These are phyloP conservation scores for Lordiphosa fenestrarum DNA, from an alignment of 2,888 invertebrate genomes.

Conservation along the genomic window DNA sequence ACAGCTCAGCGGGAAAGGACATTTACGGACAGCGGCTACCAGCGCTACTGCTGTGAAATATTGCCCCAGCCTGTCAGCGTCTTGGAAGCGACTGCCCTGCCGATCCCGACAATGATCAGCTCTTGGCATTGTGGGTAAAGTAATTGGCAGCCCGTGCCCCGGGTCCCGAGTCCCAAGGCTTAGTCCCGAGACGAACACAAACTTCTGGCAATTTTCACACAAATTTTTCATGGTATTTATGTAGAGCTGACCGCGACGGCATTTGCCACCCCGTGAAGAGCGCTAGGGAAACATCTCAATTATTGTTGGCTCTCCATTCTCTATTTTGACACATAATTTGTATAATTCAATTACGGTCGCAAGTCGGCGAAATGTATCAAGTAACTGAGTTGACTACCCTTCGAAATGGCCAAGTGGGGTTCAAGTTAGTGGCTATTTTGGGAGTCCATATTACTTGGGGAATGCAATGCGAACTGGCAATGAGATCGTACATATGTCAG, in stretches of 20 bases:
- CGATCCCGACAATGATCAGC: constrained; percentile 35
- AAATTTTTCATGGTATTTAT: constrained; percentile 32
- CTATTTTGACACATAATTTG: constrained; percentile 33
- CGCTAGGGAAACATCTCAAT: constrained; percentile 26
- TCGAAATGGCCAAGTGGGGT: too few relatives aligned
- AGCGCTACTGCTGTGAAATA: constrained; percentile 14
- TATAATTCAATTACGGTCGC: constrained; percentile 22
- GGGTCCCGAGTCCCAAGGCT: constrained; percentile 9
- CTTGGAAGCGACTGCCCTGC: constrained; percentile 14
- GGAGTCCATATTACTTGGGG: too few relatives aligned
- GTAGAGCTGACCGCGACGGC: constrained; percentile 1
- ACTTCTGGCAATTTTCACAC: constrained; percentile 44
- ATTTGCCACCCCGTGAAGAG: constrained; percentile 2
- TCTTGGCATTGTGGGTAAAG: constrained; percentile 32
- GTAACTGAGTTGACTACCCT: too few relatives aligned
- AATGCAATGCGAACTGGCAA: too few relatives aligned
- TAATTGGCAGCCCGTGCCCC: constrained; percentile 55
- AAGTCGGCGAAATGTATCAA: constrained; percentile 1
- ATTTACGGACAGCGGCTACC: constrained; percentile 3
- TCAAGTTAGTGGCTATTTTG: too few relatives aligned
- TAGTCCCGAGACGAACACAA: constrained; percentile 13
- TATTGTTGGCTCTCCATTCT: constrained; percentile 17
- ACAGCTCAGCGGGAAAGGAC: constrained; percentile 47
- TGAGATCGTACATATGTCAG: too few relatives aligned
- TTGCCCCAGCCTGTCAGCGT: constrained; percentile 21